Evolutionary conservation across 2,113 vertebrate species (phyloP).

Genomic region (Pomatorhinus ruficollis): DNA sequence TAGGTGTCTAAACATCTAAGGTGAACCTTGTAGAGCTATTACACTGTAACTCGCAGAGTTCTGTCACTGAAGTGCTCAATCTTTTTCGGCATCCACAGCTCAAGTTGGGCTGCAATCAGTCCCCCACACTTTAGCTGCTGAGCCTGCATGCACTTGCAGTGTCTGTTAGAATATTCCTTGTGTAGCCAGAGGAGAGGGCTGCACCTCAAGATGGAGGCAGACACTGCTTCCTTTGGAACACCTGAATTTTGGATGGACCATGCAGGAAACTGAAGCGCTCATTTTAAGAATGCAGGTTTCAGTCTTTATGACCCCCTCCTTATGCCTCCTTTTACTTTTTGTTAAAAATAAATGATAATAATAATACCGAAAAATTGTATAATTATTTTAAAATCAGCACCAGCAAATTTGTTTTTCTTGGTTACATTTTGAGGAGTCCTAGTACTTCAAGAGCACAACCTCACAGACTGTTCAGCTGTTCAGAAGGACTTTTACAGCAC

Average conservation of each 20-base stretch:
- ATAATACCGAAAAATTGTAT: not conserved
- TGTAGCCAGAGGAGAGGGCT: not conserved
- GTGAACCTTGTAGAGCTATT: not conserved
- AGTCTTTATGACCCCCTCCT: not conserved
- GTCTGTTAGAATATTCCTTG: rapidly evolving
- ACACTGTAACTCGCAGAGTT: not conserved
- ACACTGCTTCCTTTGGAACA: not conserved
- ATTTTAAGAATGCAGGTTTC: not conserved
- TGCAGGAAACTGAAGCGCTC: not conserved
- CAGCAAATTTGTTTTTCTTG: not conserved
- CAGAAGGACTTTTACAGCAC: not conserved
- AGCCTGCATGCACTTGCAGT: not conserved
- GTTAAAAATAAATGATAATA: not conserved
- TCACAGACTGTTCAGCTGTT: not conserved
- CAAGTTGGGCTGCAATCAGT: not conserved
- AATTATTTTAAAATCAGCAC: not conserved
- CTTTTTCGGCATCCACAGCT: not conserved
- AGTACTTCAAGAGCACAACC: not conserved
- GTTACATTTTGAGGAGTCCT: not conserved
- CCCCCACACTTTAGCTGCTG: not conserved
- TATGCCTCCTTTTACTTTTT: not conserved
- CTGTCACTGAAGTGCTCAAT: not conserved
- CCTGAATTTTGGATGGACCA: not conserved
- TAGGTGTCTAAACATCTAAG: not conserved
- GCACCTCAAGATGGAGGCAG: not conserved